Base-by-base conservation (phyloP, 2,888 invertebrate genomes). In the Heliconius erato region DNA sequence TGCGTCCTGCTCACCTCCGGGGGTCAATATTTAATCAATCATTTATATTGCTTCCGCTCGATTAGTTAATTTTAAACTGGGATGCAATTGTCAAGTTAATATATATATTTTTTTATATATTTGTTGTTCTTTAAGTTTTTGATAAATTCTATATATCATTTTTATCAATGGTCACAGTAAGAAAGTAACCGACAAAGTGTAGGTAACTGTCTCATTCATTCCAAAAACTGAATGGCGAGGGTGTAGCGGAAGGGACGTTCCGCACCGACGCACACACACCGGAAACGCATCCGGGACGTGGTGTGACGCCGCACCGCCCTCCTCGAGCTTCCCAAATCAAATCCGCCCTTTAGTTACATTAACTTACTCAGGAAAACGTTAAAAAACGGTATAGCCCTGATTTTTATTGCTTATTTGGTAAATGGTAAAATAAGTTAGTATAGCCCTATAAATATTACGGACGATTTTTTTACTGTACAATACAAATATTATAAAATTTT, bases 211-310 rank as follows among this genome's bases (percentile, higher is more conserved):
- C 89, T 89, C 90, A 92, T 93, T 92, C 89, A 91, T 89, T 90
- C 89, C 88, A 89, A 90, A 92, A 92, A 90, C 84, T 89, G 90
- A 91, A 91, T 90, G 89, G 89, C 89, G 91, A 91, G 92, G 93
- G 86, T 94, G 93, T 90, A 92, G 91, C 94, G 95, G 95, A 95
- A 94, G 94, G 93, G 93, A 91, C 94, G 95, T 94, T 94, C 92
- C 93, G 93, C 94, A 91, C 92, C 92, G 91, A 90, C 91, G 93
- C 94, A 89, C 92, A 90, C 90, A 89, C 91, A 90, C 92, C 95
- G 95, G 95, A 95, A 92, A 91, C 89, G 91, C 95, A 93, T 95
- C 95, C 95, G 95, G 95, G 94, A 94, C 94, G 94, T 90, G 93
- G 93, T 92, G 89, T 35, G 83, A 83, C 91, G 92, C 91, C 93